Conservation (phyloP, 2,113 vertebrate genomes). For the Eulemur rufifrons region DNA sequence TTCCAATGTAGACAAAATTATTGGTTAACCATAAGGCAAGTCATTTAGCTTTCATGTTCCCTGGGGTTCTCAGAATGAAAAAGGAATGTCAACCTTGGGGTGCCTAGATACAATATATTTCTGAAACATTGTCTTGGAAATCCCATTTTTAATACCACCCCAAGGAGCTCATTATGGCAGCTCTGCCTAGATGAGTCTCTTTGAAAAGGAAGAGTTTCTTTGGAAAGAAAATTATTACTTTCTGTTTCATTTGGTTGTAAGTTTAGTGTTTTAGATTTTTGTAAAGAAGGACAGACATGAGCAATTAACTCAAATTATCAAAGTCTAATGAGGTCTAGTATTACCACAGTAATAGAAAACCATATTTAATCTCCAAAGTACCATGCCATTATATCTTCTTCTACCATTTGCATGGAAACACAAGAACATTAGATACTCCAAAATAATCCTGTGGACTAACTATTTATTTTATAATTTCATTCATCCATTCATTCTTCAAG, state of each 20-base stretch:
- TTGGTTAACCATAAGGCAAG: not conserved
- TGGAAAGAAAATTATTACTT: not conserved
- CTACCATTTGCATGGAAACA: not conserved
- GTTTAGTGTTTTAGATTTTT: constrained; percentile 11
- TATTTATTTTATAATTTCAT: not conserved
- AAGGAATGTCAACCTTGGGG: not conserved
- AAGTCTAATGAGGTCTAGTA: not conserved
- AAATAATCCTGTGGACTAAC: not conserved
- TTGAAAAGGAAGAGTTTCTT: not conserved
- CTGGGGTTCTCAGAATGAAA: not conserved
- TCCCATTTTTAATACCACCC: not conserved
- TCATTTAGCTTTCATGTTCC: not conserved
- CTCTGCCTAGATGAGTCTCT: not conserved
- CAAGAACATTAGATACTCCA: not conserved
- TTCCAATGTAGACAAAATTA: not conserved
- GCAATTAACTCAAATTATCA: not conserved
- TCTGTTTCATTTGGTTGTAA: not conserved
- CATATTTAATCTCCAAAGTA: not conserved
- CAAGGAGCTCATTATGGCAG: not conserved
- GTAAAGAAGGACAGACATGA: not conserved
- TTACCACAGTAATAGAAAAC: not conserved
- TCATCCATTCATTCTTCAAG: not conserved
- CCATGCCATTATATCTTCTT: not conserved
- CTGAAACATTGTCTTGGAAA: not conserved
- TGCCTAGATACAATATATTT: not conserved